These are phyloP conservation scores for Rhyzopertha dominica DNA, from an alignment of 1,140 invertebrate genomes.

Conservation along the genomic window DNA sequence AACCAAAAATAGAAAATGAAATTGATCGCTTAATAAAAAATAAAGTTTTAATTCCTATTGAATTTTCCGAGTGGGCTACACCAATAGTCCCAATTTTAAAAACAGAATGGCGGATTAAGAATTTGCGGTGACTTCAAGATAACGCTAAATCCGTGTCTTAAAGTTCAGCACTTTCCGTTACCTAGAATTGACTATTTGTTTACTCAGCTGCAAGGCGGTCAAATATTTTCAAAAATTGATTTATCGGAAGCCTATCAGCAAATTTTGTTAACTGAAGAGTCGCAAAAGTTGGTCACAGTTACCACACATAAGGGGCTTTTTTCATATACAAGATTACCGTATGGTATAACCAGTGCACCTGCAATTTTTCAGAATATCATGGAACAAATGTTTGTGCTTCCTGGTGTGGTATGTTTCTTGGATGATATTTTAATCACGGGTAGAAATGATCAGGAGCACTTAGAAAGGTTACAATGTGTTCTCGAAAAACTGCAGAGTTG, in stretches of 20 bases:
- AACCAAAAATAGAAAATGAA: no score
- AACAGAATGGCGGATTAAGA: conserved; percentile 37
- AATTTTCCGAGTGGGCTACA: no score
- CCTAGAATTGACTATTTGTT: conserved; percentile 26
- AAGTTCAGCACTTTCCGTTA: conserved; percentile 18
- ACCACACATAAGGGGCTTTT: conserved; percentile 39
- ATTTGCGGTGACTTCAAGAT: conserved; percentile 43
- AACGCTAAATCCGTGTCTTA: conserved; percentile 24
- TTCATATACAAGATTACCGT: conserved; percentile 38
- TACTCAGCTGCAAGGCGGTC: conserved; percentile 20
- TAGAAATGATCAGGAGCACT: conserved; percentile 24
- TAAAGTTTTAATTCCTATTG: no score
- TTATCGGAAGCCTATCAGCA: conserved; percentile 39
- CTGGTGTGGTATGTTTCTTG: conserved; percentile 22
- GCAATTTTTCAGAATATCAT: conserved; percentile 41
- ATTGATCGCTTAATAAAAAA: no score
- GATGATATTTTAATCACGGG: conserved; percentile 35
- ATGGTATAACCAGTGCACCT: conserved; percentile 38
- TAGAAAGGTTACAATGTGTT: conserved; percentile 20
- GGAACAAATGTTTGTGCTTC: conserved; percentile 34
- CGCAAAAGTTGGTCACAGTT: conserved; percentile 42
- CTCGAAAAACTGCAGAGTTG: conserved; percentile 21
- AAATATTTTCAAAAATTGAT: conserved; percentile 23
- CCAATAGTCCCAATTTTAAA: no score
- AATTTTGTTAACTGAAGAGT: conserved; percentile 38